A percentile compares a stretch with the other conserved stretches of the same genome.
Conservation (phyloP, 2,888 invertebrate species). For the Tanaodytes sp. region DNA sequence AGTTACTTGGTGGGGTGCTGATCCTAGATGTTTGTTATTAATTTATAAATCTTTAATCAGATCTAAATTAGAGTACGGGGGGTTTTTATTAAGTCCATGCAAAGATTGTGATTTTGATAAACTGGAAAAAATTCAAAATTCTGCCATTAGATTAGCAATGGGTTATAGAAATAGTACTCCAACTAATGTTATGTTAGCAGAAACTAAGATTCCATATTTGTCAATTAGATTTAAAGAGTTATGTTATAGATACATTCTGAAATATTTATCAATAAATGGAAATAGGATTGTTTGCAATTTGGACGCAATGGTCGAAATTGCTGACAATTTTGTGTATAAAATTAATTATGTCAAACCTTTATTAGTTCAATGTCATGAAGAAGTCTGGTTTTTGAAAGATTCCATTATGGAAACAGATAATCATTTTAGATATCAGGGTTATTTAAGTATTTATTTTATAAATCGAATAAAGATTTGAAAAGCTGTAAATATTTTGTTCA, state of each 20-base stretch:
- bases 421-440: constrained; percentile 6
- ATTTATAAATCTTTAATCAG: constrained; percentile 22
- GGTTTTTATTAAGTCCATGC: constrained; percentile 22
- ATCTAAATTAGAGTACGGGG: constrained; percentile 34
- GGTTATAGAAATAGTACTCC: constrained; percentile 43
- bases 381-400: constrained; percentile 7
- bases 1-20: constrained; percentile 39
- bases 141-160: constrained; percentile 37
- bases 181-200: constrained; percentile 36
- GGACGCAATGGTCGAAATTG: neutral
- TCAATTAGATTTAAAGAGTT: constrained; percentile 26
- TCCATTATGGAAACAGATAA: constrained; percentile 2
- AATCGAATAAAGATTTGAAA: constrained; percentile 7
- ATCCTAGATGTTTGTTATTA: constrained; percentile 6
- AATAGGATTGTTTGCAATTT: constrained; percentile 7
- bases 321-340: constrained; percentile 13
- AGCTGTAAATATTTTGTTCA: constrained; percentile 1
- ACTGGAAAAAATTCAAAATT: constrained; percentile 29
- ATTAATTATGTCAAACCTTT: constrained; percentile 24
- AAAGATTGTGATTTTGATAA: constrained; percentile 5
- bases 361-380: constrained; percentile 13
- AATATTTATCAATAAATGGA: constrained; percentile 6
- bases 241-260: constrained; percentile 24
- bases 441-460: constrained; percentile 8
- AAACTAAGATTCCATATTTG: constrained; percentile 27